phyloP scores from a whole-genome alignment of 1,140 invertebrate species.

The Halictus rubicundus region DNA sequence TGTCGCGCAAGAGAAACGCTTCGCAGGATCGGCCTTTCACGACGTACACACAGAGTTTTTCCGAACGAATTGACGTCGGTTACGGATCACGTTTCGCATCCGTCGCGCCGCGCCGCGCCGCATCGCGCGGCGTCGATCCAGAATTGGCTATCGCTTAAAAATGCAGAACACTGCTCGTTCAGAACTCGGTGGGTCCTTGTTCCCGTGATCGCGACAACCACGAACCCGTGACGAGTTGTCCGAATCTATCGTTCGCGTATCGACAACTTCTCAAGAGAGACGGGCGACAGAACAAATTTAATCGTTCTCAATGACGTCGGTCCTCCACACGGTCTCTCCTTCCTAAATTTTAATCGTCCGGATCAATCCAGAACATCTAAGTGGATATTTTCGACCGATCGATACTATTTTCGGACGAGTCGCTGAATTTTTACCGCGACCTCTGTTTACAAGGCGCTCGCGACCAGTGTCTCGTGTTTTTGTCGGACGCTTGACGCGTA shows the following conservation, averaged over 20 bases:
- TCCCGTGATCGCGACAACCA: too few relatives aligned
- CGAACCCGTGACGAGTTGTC: too few relatives aligned
- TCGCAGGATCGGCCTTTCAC: not conserved
- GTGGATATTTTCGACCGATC: slow-evolving; percentile 5
- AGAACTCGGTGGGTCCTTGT: too few relatives aligned
- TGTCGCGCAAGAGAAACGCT: not conserved
- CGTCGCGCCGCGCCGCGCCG: too few relatives aligned
- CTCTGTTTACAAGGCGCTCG: not conserved
- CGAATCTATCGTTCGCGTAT: too few relatives aligned
- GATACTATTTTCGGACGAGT: not conserved
- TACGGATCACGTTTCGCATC: not conserved
- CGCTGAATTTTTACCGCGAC: not conserved
- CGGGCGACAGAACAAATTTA: slow-evolving; percentile 51
- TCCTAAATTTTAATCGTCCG: slow-evolving; percentile 34
- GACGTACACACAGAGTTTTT: slow-evolving; percentile 19
- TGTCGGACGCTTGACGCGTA: not conserved
- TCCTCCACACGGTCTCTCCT: slow-evolving; percentile 17
- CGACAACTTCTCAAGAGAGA: slow-evolving; percentile 10
- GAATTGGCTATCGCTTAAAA: slow-evolving; percentile 19
- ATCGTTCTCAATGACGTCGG: slow-evolving; percentile 52
- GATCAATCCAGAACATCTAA: slow-evolving; percentile 20
- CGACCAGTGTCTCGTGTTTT: not conserved
- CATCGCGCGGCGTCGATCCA: too few relatives aligned
- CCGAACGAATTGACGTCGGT: slow-evolving; percentile 15
- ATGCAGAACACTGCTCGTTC: slow-evolving; percentile 15